phyloP scores from a whole-genome alignment of 2,888 invertebrate genomes.

The Trissonchulus sp. region DNA sequence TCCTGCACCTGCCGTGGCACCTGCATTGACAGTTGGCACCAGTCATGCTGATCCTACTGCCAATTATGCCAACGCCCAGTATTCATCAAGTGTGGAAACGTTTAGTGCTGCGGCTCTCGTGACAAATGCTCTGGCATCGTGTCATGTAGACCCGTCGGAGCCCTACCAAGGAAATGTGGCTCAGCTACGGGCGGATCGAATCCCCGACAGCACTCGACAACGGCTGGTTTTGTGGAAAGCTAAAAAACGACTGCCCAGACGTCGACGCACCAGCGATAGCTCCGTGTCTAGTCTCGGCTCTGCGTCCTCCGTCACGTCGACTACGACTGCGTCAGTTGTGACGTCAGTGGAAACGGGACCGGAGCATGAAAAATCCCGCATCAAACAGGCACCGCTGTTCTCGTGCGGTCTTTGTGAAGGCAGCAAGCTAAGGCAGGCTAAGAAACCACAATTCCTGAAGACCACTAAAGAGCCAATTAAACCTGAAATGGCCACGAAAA shows the following conservation, averaged over 20 bases:
- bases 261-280: not conserved
- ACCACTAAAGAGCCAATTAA: not conserved
- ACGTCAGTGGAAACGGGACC: not conserved
- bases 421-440: not conserved
- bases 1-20: not conserved
- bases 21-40: too few species aligned
- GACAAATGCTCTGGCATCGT: too few species aligned
- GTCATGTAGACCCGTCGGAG: too few species aligned
- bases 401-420: not conserved
- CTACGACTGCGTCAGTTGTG: not conserved
- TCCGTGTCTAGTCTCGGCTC: not conserved
- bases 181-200: too few species aligned
- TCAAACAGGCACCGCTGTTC: not conserved
- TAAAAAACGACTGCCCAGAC: not conserved
- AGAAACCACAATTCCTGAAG: not conserved
- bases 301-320: not conserved
- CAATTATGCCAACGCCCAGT: too few species aligned
- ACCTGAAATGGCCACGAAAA: not conserved
- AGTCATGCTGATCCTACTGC: too few species aligned
- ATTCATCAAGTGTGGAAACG: too few species aligned
- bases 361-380: not conserved
- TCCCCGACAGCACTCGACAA: not conserved
- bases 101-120: too few species aligned
- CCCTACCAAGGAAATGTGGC: too few species aligned
- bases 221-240: not conserved